Conservation (phyloP, 2,797 vertebrate genomes). For the Sarcophilus harrisii region DNA sequence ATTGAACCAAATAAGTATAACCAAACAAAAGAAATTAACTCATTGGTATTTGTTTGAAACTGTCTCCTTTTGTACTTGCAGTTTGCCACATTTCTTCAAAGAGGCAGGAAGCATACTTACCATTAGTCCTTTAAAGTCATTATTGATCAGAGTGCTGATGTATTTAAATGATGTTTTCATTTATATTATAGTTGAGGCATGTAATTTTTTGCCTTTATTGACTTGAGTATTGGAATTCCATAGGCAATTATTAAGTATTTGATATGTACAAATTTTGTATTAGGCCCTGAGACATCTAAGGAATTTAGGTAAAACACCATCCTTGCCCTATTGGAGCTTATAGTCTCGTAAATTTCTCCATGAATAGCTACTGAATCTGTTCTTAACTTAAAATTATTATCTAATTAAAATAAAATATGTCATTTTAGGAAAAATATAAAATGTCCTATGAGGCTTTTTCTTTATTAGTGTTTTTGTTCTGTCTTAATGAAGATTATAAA, state of each 20-base stretch:
- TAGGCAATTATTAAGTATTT: not conserved
- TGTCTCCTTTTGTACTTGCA: not conserved
- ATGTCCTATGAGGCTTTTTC: constrained; percentile 12
- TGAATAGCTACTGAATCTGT: not conserved
- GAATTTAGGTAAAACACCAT: not conserved
- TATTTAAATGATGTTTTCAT: not conserved
- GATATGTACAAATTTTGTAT: not conserved
- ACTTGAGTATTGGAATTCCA: not conserved
- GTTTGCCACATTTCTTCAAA: not conserved
- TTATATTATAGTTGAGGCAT: not conserved
- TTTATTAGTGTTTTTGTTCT: constrained; percentile 18
- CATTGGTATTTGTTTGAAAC: not conserved
- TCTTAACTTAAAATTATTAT: not conserved
- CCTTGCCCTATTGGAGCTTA: not conserved
- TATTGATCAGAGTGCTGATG: not conserved
- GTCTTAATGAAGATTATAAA: constrained; percentile 16
- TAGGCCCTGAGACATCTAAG: not conserved
- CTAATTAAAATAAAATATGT: not conserved
- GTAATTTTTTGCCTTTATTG: not conserved
- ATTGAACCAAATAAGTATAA: not conserved
- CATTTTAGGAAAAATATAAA: constrained; percentile 42
- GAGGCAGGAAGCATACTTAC: not conserved
- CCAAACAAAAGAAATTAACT: not conserved
- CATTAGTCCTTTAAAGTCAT: not conserved
- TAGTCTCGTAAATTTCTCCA: not conserved